These are phyloP conservation scores for Trissolcus brochymenae DNA, from an alignment of 2,888 invertebrate species.

Conservation along the genomic window DNA sequence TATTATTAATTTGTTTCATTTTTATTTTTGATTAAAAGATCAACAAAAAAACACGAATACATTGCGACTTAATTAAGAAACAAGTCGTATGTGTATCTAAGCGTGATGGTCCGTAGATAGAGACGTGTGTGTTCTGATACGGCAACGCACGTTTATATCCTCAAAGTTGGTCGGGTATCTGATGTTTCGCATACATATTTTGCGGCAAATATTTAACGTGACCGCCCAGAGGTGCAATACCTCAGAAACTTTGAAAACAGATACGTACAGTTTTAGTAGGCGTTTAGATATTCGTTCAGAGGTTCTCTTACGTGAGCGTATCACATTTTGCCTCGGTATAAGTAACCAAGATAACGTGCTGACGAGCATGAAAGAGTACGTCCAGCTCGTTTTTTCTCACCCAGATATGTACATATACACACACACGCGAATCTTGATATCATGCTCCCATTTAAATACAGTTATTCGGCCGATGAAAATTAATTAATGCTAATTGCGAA, in stretches of 20 bases:
- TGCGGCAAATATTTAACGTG: conserved; percentile 60
- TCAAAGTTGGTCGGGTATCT: conserved; percentile 36
- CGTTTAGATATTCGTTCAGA: conserved; percentile 48
- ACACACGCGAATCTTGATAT: too few relatives aligned
- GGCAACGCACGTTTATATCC: conserved; percentile 28
- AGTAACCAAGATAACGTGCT: conserved; percentile 24
- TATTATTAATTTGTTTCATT: not conserved
- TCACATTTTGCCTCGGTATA: conserved; percentile 27
- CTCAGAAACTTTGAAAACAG: conserved; percentile 60
- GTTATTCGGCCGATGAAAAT: too few relatives aligned
- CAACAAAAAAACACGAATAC: not conserved
- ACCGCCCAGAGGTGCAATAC: conserved; percentile 61
- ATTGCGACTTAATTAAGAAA: conserved; percentile 59
- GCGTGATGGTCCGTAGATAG: conserved; percentile 61
- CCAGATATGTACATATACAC: too few relatives aligned
- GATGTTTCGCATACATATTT: conserved; percentile 58
- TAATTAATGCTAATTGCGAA: too few relatives aligned
- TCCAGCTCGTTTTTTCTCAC: not conserved
- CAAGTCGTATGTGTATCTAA: conserved; percentile 64
- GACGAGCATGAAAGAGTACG: conserved; percentile 1
- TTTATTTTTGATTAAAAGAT: conserved; percentile 51
- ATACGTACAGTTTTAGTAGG: conserved; percentile 51
- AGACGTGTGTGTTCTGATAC: conserved; percentile 48
- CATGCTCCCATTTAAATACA: too few relatives aligned
- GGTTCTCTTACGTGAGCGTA: conserved; percentile 35